phyloP scores from a whole-genome alignment of 30 jellyfish, hydroid and myxozoan genomes.

The Morbakka virulenta region DNA sequence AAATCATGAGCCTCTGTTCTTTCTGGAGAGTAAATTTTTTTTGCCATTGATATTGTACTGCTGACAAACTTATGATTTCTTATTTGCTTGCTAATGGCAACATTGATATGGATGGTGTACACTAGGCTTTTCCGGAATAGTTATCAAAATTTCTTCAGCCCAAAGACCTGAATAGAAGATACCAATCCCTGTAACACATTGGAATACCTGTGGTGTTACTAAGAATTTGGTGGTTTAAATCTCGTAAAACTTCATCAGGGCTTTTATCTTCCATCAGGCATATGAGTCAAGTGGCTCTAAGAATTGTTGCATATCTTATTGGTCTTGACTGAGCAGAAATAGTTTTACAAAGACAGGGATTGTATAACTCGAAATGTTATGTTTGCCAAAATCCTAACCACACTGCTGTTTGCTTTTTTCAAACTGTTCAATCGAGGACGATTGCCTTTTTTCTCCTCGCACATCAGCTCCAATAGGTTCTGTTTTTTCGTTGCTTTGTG shows the following conservation, averaged over 20 bases:
- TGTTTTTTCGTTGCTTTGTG: too few relatives aligned
- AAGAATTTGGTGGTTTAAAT: slow-evolving; percentile 33
- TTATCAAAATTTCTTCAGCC: slow-evolving; percentile 7
- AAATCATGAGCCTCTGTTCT: too few relatives aligned
- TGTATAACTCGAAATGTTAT: too few relatives aligned
- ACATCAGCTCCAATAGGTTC: too few relatives aligned
- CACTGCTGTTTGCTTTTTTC: too few relatives aligned
- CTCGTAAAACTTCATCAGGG: slow-evolving; percentile 44
- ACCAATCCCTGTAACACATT: slow-evolving; percentile 31
- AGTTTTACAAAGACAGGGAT: too few relatives aligned
- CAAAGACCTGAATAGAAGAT: slow-evolving; percentile 30
- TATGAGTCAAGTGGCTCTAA: slow-evolving; percentile 32
- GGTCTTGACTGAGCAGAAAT: slow-evolving; percentile 17
- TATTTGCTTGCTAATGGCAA: slow-evolving; percentile 14
- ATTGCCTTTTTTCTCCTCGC: too few relatives aligned
- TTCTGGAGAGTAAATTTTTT: slow-evolving; percentile 13
- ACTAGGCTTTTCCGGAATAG: background rate
- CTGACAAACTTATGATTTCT: slow-evolving; percentile 17
- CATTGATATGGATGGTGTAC: slow-evolving; percentile 9
- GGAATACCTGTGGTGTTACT: slow-evolving; percentile 49
- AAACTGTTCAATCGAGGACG: too few relatives aligned
- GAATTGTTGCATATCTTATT: slow-evolving; percentile 13
- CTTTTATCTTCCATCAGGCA: slow-evolving; percentile 28
- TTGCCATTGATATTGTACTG: slow-evolving; percentile 4
- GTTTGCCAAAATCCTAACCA: too few relatives aligned